Evolutionary conservation across 1,140 invertebrate species (phyloP).

Genomic region (Vanessa atalanta): DNA sequence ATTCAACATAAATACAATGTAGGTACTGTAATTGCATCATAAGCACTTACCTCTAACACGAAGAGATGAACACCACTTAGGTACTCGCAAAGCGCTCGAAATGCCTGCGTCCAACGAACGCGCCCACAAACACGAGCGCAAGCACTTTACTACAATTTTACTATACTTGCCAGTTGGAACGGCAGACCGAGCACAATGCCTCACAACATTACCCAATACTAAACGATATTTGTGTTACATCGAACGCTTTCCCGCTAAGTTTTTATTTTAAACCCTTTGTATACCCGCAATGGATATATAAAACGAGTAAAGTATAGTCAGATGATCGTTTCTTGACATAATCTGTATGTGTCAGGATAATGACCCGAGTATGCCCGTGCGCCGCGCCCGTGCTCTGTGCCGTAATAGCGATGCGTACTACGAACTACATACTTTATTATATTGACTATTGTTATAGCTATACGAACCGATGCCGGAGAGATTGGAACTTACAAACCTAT

Average conservation of each 20-base stretch:
- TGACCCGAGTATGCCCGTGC: slow-evolving; percentile 39
- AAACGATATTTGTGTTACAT: slow-evolving; percentile 15
- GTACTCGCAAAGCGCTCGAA: slow-evolving; percentile 30
- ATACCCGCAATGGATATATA: slow-evolving; percentile 20
- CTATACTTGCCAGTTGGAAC: slow-evolving; percentile 43
- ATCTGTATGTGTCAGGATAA: slow-evolving; percentile 43
- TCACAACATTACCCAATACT: slow-evolving; percentile 5
- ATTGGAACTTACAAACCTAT: slow-evolving; percentile 22
- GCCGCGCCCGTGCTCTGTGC: slow-evolving; percentile 34
- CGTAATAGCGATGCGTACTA: slow-evolving; percentile 39
- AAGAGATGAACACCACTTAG: slow-evolving; percentile 25
- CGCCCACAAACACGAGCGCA: slow-evolving; percentile 36
- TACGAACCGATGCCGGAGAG: slow-evolving; percentile 19
- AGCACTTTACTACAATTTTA: slow-evolving; percentile 47
- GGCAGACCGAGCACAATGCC: slow-evolving; percentile 29
- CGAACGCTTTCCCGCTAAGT: not conserved
- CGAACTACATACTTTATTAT: slow-evolving; percentile 35
- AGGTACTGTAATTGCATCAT: slow-evolving; percentile 25
- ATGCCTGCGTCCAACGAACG: slow-evolving; percentile 37
- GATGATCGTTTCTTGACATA: slow-evolving; percentile 31
- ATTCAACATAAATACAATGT: not conserved
- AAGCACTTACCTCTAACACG: slow-evolving; percentile 31
- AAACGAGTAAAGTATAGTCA: slow-evolving; percentile 8
- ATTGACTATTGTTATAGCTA: slow-evolving; percentile 34
- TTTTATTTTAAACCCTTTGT: not conserved